phyloP scores from a whole-genome alignment of 2,888 invertebrate species.

The Cephus rjabovi region DNA sequence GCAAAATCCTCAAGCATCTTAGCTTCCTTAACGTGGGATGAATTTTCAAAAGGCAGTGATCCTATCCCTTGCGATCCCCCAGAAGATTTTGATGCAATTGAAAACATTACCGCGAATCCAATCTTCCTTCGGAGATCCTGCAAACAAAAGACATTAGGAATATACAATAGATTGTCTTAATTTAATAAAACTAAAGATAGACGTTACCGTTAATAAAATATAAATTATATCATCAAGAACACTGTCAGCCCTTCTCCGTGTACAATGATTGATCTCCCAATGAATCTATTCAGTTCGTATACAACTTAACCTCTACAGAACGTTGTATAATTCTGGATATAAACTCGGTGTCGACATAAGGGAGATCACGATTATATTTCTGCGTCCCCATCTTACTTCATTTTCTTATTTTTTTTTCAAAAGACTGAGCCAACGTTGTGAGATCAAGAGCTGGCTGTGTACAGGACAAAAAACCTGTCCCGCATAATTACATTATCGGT shows the following conservation, averaged over 20 bases:
- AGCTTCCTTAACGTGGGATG: not conserved
- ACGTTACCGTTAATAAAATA: not conserved
- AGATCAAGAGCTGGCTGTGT: slow-evolving; percentile 22
- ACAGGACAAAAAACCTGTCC: slow-evolving; percentile 54
- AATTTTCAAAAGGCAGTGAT: not conserved
- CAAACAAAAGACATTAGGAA: not conserved
- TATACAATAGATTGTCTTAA: not conserved
- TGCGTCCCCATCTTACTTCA: not conserved
- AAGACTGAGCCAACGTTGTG: slow-evolving; percentile 20
- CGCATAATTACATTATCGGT: slow-evolving; percentile 59
- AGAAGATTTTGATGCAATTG: not conserved
- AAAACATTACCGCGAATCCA: not conserved
- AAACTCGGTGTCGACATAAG: not conserved
- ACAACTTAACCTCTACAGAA: not conserved
- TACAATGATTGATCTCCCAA: not conserved
- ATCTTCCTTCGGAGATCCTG: not conserved
- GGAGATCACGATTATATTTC: slow-evolving; percentile 3
- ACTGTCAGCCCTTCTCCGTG: not conserved
- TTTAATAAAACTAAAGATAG: not conserved
- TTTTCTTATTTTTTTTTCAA: slow-evolving; percentile 18
- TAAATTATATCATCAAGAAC: not conserved
- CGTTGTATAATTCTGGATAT: not conserved
- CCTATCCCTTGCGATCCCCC: not conserved
- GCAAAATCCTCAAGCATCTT: slow-evolving; percentile 23
- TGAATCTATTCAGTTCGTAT: not conserved